Conservation (phyloP, 2,888 invertebrate genomes). For the Lithophane socia region DNA sequence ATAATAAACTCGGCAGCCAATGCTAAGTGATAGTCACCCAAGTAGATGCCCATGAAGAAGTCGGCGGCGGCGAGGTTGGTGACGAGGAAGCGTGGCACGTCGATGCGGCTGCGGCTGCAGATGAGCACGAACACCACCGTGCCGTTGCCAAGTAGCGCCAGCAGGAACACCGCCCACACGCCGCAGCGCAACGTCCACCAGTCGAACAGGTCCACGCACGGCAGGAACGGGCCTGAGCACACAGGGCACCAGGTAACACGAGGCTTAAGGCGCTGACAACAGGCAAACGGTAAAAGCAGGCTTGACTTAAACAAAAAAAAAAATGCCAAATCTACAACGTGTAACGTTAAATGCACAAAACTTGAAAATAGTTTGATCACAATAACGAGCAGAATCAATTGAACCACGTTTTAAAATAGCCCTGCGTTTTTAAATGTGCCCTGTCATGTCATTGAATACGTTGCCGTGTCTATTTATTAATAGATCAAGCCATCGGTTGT, state of each 20-base stretch:
- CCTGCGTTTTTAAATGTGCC: no score
- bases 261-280: not conserved
- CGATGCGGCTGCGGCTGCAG: constrained; percentile 97
- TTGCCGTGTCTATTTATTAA: no score
- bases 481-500: no score
- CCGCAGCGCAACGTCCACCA: constrained; percentile 99
- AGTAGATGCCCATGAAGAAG: constrained; percentile 98
- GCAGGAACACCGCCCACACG: constrained; percentile 98
- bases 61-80: constrained; percentile 99
- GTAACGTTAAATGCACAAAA: no score
- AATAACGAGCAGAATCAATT: no score
- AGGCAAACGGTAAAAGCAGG: no score
- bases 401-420: no score
- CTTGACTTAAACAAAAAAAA: no score
- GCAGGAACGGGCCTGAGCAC: constrained; percentile 96
- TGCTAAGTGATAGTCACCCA: constrained; percentile 89
- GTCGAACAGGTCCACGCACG: constrained; percentile 98
- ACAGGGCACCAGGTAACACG: not conserved
- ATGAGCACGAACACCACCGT: constrained; percentile 98
- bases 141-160: constrained; percentile 98
- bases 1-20: not conserved
- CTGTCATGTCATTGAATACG: no score
- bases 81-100: constrained; percentile 98
- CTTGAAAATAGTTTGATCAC: no score
- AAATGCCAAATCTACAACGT: no score